Conservation (phyloP, 2,113 vertebrate genomes). For the Grus americana region DNA sequence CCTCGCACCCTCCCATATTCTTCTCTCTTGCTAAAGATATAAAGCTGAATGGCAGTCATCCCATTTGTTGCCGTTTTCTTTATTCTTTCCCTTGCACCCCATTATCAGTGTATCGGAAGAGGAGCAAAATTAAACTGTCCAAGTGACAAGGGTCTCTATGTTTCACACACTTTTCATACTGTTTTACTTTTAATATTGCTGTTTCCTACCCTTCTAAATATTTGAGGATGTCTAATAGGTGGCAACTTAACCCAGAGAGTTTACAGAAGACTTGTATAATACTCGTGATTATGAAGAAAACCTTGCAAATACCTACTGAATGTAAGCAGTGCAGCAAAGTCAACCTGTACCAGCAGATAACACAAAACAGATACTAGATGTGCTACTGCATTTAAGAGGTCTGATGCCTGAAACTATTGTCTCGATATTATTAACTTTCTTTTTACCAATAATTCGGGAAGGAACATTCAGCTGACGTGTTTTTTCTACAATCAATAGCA, state of each 20-base stretch:
- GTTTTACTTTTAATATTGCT: neutral
- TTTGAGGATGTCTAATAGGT: neutral
- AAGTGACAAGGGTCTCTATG: neutral
- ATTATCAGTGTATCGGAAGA: neutral
- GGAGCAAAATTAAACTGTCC: neutral
- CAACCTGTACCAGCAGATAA: neutral
- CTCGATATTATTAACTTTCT: neutral
- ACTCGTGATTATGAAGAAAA: neutral
- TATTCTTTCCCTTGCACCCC: fast-evolving
- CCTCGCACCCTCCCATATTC: neutral
- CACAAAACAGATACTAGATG: fast-evolving
- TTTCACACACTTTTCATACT: neutral
- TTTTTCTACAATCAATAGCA: neutral
- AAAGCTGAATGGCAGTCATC: neutral
- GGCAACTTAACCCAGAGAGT: neutral
- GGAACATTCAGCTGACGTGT: neutral
- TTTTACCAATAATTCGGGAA: neutral
- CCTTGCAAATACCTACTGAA: neutral
- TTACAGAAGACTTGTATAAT: neutral
- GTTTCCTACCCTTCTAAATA: neutral
- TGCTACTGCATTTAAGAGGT: neutral
- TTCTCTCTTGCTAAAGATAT: neutral
- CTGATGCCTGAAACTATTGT: neutral
- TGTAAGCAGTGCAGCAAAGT: neutral
- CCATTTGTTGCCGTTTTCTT: neutral